These are phyloP conservation scores for Oplegnathus fasciatus DNA, from an alignment of 2,113 vertebrate species.

Conservation along the genomic window DNA sequence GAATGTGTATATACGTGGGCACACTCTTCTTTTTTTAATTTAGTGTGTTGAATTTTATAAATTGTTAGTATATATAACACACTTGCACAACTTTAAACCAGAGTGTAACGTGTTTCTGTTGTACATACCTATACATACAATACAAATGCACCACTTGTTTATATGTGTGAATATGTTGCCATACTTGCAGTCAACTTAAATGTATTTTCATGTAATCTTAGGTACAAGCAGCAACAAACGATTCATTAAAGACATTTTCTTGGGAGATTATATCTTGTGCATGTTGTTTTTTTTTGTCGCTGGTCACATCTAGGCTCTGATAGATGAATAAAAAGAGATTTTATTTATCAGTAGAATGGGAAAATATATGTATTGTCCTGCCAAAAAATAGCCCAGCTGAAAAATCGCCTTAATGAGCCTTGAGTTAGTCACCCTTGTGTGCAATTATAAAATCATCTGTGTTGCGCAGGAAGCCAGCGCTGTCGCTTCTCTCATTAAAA, in stretches of 20 bases:
- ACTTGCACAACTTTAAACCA: constrained; percentile 84
- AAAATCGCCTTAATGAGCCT: constrained; percentile 81
- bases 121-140: constrained; percentile 85
- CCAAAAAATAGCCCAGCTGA: constrained; percentile 74
- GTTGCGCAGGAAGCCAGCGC: constrained; percentile 88
- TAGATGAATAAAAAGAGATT: constrained; percentile 19
- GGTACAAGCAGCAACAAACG: constrained; percentile 83
- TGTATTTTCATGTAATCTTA: constrained; percentile 88
- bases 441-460: constrained; percentile 92
- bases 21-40: constrained; percentile 78
- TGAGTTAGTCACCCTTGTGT: constrained; percentile 83
- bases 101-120: constrained; percentile 85
- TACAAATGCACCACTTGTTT: constrained; percentile 86
- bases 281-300: constrained; percentile 25
- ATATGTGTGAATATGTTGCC: constrained; percentile 86
- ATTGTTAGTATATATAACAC: constrained; percentile 84
- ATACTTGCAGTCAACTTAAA: constrained; percentile 85
- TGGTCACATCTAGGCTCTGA: constrained; percentile 18
- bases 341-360: constrained; percentile 66
- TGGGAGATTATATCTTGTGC: constrained; percentile 72
- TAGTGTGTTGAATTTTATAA: constrained; percentile 84
- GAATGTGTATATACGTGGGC: constrained; percentile 84
- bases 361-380: constrained; percentile 74
- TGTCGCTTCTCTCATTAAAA: constrained; percentile 97
- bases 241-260: constrained; percentile 87